Evolutionary conservation across 1,140 invertebrate species (phyloP).

Genomic region (Aporrectodea caliginosa): DNA sequence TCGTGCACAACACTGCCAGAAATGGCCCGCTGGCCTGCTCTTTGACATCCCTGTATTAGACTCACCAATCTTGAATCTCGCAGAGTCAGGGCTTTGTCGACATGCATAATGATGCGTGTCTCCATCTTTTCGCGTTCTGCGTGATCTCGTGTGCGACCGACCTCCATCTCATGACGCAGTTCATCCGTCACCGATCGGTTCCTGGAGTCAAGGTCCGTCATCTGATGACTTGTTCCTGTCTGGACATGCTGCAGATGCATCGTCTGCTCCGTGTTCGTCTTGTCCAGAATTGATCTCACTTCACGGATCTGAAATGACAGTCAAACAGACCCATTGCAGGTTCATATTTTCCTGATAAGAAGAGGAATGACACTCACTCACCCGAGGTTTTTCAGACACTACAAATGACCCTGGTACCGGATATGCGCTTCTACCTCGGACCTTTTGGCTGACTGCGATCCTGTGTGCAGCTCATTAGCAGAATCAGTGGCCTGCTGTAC

Average conservation of each 20-base stretch:
- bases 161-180: slow-evolving; percentile 40
- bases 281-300: neutral
- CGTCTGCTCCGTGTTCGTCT: slow-evolving; percentile 38
- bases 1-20: too few relatives aligned
- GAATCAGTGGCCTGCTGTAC: too few relatives aligned
- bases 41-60: too few relatives aligned
- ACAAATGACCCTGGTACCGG: too few relatives aligned
- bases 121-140: slow-evolving; percentile 47
- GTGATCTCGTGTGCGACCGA: slow-evolving; percentile 38
- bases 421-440: too few relatives aligned
- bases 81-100: slow-evolving; percentile 40
- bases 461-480: too few relatives aligned
- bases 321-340: too few relatives aligned
- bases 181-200: slow-evolving; percentile 47
- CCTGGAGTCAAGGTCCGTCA: slow-evolving; percentile 46
- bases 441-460: too few relatives aligned
- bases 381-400: too few relatives aligned
- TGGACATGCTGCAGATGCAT: slow-evolving; percentile 47
- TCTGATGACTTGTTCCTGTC: slow-evolving; percentile 44
- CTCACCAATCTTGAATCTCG: slow-evolving; percentile 41
- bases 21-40: too few relatives aligned
- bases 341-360: too few relatives aligned
- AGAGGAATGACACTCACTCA: too few relatives aligned
- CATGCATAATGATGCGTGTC: slow-evolving; percentile 37
- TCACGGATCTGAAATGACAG: neutral